Base-by-base conservation (phyloP, 2,113 vertebrate species). In the Calidris pygmaea region DNA sequence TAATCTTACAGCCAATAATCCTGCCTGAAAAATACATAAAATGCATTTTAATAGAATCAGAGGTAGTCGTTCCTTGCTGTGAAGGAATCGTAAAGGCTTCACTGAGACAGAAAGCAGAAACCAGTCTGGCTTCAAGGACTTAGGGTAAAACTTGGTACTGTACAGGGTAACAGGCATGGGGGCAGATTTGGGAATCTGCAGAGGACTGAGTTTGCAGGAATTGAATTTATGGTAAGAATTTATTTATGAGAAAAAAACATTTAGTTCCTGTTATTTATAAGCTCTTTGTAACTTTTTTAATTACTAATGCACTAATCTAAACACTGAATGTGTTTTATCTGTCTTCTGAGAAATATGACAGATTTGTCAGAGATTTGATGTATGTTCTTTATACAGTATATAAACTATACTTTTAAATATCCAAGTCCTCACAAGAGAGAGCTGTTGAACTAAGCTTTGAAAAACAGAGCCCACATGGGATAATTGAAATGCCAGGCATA, bases 1-100 rank as follows among this genome's bases (percentile, higher is more conserved):
- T 97, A 96, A 94, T 90, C 86, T 94, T 89, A 47, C 24, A 94
- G 53, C 23, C 32, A 95, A 91, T 89, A 89, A 90, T 87, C 76
- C 73, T 95, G 41, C 24, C 81, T 88, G 55, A 91, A 86, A 96
- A 92, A 77, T 59, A 68, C 15, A 91, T 86, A 70, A 95, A 97
- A 95, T 74, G 9, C 60, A 56, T 87, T 94, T 89, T 94, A 91
- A 89, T 80, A 63, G 80, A 71, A 59, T 85, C 58, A 77, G 22
- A 76, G 78, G 68, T 92, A 83, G 52, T 93, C 8, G 10, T 91
- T 93, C 92, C 43, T 96, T 72, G 18, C 91, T 85, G 43, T 95
- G 91, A 90, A 86, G 29, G 65, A 71, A 87, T 94, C 53, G 53
- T 85, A 62, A 93, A 93, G 89, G 70, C 53, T 85, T 96, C 24